Evolutionary conservation across 2,113 vertebrate genomes (phyloP), one percentile per base, ranked within the genome.

Genomic region (Otus sunia): DNA sequence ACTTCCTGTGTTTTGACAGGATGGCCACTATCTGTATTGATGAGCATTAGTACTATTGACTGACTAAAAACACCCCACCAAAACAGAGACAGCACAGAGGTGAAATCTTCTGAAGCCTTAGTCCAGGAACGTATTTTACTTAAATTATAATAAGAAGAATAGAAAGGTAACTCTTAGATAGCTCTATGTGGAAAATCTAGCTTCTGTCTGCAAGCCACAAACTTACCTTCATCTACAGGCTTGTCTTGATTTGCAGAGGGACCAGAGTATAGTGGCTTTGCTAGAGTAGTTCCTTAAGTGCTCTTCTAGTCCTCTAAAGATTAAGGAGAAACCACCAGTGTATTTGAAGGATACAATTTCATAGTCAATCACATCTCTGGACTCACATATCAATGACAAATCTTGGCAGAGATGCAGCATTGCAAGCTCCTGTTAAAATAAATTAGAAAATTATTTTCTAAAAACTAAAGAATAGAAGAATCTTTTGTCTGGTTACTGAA

Each of bases 31-130:
- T 25, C 32, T 68, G 13, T 26, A 59, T 8, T 14, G 50, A 75
- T 26, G 32, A 49, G 2, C 17, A 29, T 21, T 73, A 55, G 19
- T 50, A 17, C 11, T 59, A 10, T 3, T 63, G 41, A 55, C 22
- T 30, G 25, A 41, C 25, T 41, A 23, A 58, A 71, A 37, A 73
- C 32, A 6, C 0, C 2, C 0, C 2, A n/a, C 6, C 9, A n/a
- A 74, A 92, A 74, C 7, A 69, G 16, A 56, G 12, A 30, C 2
- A 84, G 5, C 7, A 59, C 13, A 74, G 23, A 66, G 14, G 3
- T 83, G 12, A 45, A 73, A 84, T 10, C 3, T 66, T 77, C 43
- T 43, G 36, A 92, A 92, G 11, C 2, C 11, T 79, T 60, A 72
- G 7, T 50, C 11, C 3, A 56, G 12, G 18, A 41, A 4, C 19